phyloP scores from a whole-genome alignment of 1,140 invertebrate genomes.

The Drosophila ohnishii region DNA sequence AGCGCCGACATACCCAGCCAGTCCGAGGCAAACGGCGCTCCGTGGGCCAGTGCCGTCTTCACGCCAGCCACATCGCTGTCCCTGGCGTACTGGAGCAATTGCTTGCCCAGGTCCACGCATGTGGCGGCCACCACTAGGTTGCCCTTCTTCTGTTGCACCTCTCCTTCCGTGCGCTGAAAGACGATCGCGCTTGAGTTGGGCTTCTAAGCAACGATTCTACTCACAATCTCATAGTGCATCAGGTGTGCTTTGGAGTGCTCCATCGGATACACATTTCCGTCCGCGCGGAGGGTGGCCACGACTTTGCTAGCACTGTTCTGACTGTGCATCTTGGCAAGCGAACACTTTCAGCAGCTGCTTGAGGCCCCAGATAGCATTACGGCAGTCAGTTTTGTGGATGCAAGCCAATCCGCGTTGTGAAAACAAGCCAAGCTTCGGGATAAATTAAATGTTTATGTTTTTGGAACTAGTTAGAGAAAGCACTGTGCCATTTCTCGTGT shows the following conservation, averaged over 20 bases:
- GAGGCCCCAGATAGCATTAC: constrained; percentile 46
- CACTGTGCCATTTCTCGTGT: background rate
- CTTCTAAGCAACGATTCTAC: constrained; percentile 9
- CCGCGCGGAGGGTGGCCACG: constrained; percentile 75
- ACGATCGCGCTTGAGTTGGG: background rate
- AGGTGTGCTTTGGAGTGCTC: constrained; percentile 61
- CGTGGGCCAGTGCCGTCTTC: constrained; percentile 91
- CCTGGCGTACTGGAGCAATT: constrained; percentile 90
- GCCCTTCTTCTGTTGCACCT: constrained; percentile 54
- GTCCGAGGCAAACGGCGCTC: constrained; percentile 95
- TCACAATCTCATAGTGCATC: constrained; percentile 77
- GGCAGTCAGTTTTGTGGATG: constrained; percentile 10
- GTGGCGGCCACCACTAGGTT: constrained; percentile 55
- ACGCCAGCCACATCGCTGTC: constrained; percentile 91
- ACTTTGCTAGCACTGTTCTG: constrained; percentile 62
- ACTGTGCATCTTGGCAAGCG: constrained; percentile 60
- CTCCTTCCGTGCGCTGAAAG: constrained; percentile 69
- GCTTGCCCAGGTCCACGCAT: constrained; percentile 86
- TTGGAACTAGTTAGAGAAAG: constrained; percentile 15
- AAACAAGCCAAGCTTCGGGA: constrained; percentile 18
- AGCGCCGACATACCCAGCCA: constrained; percentile 96
- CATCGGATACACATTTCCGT: constrained; percentile 75
- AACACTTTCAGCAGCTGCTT: constrained; percentile 47
- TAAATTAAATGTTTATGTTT: constrained; percentile 52
- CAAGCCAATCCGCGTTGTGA: constrained; percentile 6